Evolutionary conservation across 2,888 invertebrate species (phyloP).

Genomic region (Eurytoma californica): DNA sequence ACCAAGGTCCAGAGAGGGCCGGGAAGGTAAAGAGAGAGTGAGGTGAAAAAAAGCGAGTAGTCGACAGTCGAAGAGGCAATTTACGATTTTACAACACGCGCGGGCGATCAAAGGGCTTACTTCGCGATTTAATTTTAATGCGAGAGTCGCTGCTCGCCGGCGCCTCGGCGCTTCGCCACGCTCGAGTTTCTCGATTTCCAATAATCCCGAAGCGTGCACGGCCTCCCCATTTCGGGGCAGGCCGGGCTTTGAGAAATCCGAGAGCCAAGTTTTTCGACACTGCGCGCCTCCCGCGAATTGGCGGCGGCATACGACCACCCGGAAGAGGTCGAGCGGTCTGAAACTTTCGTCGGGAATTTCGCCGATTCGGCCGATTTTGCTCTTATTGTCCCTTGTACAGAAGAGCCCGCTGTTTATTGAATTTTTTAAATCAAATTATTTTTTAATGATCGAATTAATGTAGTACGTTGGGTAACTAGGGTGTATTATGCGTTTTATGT

Average conservation of each 20-base stretch:
- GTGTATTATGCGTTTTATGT: too few species aligned
- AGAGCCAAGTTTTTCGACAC: constrained; percentile 58
- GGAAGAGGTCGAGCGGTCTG: not conserved
- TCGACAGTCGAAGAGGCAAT: constrained; percentile 13
- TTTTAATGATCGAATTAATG: not conserved
- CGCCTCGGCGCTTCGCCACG: not conserved
- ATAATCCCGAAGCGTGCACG: constrained; percentile 40
- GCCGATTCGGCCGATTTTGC: not conserved
- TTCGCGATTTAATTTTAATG: constrained; percentile 47
- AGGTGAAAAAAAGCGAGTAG: not conserved
- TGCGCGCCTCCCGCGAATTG: not conserved
- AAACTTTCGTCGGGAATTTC: constrained; percentile 15
- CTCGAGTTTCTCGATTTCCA: constrained; percentile 49
- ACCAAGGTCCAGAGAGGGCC: not conserved
- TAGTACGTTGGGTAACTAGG: too few species aligned
- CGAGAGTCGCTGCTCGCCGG: constrained; percentile 5
- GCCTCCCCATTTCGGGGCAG: constrained; percentile 25
- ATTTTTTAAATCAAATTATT: not conserved
- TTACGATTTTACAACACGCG: constrained; percentile 42
- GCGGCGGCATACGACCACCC: not conserved
- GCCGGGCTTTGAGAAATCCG: constrained; percentile 57
- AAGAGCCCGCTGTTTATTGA: not conserved
- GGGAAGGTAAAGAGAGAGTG: not conserved
- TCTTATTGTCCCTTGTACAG: not conserved
- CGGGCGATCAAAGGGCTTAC: constrained; percentile 42